phyloP scores from a whole-genome alignment of 2,888 invertebrate species.

The Habroteleia sp. region DNA sequence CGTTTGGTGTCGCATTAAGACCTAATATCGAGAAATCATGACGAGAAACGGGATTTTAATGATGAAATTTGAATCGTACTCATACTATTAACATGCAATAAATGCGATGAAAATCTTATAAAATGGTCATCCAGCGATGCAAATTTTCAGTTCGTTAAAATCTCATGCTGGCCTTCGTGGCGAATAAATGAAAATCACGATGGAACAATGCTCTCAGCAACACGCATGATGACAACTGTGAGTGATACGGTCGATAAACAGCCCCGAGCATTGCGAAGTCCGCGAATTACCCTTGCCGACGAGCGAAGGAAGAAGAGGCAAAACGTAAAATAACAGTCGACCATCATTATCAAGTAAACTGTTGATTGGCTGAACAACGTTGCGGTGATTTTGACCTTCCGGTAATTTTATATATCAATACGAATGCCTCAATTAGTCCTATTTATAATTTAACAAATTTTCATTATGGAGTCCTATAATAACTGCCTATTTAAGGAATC shows the following conservation, averaged over 20 bases:
- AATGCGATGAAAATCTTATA: slow-evolving; percentile 33
- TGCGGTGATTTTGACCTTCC: slow-evolving; percentile 58
- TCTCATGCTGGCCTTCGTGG: slow-evolving; percentile 57
- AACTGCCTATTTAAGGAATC: too few relatives aligned
- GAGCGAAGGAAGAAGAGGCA: slow-evolving; percentile 62
- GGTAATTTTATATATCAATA: slow-evolving; percentile 53
- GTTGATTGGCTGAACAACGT: slow-evolving; percentile 57
- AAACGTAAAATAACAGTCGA: slow-evolving; percentile 62
- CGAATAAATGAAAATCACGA: slow-evolving; percentile 55
- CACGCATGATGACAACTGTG: slow-evolving; percentile 62
- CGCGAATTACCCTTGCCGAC: slow-evolving; percentile 64
- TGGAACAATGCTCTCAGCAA: slow-evolving; percentile 58
- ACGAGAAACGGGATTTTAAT: slow-evolving; percentile 20
- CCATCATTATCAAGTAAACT: slow-evolving; percentile 61
- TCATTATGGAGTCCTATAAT: too few relatives aligned
- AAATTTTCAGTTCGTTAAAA: slow-evolving; percentile 47
- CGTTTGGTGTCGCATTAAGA: too few relatives aligned
- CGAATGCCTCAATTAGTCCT: slow-evolving; percentile 38
- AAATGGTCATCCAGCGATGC: slow-evolving; percentile 50
- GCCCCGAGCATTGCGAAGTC: slow-evolving; percentile 60
- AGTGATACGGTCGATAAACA: slow-evolving; percentile 64
- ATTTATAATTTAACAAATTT: slow-evolving; percentile 27
- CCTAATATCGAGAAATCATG: slow-evolving; percentile 10
- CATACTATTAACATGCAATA: slow-evolving; percentile 43
- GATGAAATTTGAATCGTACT: slow-evolving; percentile 10